phyloP scores from a whole-genome alignment of 2,113 vertebrate genomes.

The Lophura nycthemera region DNA sequence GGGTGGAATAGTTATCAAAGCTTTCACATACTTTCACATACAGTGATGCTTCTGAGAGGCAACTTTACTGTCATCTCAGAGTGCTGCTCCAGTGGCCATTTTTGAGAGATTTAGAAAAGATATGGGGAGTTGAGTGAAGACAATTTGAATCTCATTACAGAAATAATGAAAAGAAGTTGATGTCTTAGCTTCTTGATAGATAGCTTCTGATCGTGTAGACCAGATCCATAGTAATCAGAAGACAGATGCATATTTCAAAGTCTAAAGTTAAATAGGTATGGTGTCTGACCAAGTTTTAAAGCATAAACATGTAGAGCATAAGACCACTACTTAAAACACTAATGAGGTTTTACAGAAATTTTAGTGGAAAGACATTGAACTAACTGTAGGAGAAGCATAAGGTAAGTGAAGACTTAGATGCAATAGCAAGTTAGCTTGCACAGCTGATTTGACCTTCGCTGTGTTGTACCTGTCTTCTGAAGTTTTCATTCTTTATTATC shows the following conservation, averaged over 20 bases:
- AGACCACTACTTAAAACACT: neutral
- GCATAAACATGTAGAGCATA: neutral
- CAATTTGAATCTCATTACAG: neutral
- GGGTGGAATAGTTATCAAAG: neutral
- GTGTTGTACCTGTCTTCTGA: neutral
- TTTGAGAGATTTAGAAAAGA: neutral
- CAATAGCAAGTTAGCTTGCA: neutral
- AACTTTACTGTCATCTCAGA: neutral
- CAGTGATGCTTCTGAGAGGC: neutral
- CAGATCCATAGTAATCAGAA: neutral
- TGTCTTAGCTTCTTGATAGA: no score
- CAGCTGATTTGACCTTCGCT: neutral
- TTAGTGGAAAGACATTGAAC: neutral
- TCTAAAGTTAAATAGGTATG: neutral
- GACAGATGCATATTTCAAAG: neutral
- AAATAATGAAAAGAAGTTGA: neutral
- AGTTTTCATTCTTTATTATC: neutral
- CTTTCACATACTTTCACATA: neutral
- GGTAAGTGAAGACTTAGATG: neutral
- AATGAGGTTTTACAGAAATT: neutral
- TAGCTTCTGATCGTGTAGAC: neutral
- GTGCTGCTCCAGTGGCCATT: accelerated
- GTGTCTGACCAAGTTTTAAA: neutral
- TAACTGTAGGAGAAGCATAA: neutral
- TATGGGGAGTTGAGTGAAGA: neutral